Evolutionary conservation across 53 echinoderm and acorn worm genomes (phyloP).

Genomic region (Patiria pectinifera): DNA sequence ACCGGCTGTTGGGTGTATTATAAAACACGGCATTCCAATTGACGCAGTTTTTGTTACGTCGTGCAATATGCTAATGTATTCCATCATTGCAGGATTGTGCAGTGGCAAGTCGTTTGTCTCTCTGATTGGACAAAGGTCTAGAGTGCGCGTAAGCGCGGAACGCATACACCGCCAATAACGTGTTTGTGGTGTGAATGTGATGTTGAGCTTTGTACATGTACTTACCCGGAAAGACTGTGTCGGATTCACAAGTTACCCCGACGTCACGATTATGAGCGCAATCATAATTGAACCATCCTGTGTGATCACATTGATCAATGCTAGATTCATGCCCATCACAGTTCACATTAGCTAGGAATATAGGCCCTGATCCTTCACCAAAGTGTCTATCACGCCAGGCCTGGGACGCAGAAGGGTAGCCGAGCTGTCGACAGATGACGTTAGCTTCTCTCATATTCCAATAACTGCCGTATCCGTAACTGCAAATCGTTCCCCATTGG

Average conservation of each 20-base stretch:
- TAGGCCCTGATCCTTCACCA: background rate
- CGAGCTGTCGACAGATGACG: background rate
- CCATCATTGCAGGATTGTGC: too few relatives aligned
- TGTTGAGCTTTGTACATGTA: too few relatives aligned
- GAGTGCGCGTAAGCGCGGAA: too few relatives aligned
- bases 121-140: too few relatives aligned
- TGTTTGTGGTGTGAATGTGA: too few relatives aligned
- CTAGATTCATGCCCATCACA: background rate
- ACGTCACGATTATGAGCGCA: background rate
- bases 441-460: background rate
- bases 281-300: background rate
- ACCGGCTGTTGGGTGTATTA: too few relatives aligned
- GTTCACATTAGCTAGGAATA: background rate
- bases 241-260: background rate
- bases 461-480: too few relatives aligned
- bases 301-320: conserved; percentile 13
- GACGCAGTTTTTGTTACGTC: too few relatives aligned
- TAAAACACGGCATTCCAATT: too few relatives aligned
- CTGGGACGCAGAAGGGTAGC: background rate
- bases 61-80: too few relatives aligned
- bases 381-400: background rate
- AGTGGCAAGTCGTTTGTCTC: too few relatives aligned
- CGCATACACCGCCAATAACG: too few relatives aligned
- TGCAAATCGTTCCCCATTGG: background rate
- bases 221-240: background rate